Conservation (phyloP, 2,113 vertebrate species). For the Plestiodon gilberti region DNA sequence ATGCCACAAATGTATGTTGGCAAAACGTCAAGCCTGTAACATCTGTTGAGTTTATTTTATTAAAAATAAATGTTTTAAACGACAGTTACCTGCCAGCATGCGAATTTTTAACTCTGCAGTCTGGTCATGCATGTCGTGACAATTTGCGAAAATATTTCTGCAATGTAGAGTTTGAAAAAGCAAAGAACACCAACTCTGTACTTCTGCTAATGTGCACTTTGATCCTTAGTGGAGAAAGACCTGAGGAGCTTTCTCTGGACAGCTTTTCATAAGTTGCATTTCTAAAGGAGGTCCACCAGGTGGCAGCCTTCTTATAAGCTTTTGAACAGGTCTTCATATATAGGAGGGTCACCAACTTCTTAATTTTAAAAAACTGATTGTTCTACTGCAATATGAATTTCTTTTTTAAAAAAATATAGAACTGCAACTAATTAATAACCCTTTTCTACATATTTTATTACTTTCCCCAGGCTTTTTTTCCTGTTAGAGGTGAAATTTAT, state of each 20-base stretch:
- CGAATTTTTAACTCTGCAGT: no score
- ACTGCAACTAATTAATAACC: not conserved
- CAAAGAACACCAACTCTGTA: no score
- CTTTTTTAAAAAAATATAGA: not conserved
- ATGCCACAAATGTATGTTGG: no score
- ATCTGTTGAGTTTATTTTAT: no score
- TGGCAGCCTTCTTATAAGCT: constrained; percentile 73
- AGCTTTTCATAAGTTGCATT: not conserved
- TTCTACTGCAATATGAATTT: not conserved
- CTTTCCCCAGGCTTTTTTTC: constrained; percentile 14
- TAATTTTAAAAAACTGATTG: not conserved
- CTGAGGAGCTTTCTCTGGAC: not conserved
- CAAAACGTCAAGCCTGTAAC: no score
- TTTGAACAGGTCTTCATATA: constrained; percentile 3
- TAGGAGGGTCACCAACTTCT: not conserved
- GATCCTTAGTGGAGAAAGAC: not conserved
- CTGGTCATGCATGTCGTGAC: no score
- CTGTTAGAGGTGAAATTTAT: constrained; percentile 1
- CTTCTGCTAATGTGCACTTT: not conserved
- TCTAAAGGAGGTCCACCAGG: constrained; percentile 64
- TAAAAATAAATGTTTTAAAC: no score
- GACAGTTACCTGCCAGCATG: no score
- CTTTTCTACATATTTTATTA: not conserved
- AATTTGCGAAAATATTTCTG: no score
- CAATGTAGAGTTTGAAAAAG: no score